Percentiles rank a stretch among this genome's conserved stretches.
Conservation (phyloP, 2,113 vertebrate species). For the Prolemur simus region DNA sequence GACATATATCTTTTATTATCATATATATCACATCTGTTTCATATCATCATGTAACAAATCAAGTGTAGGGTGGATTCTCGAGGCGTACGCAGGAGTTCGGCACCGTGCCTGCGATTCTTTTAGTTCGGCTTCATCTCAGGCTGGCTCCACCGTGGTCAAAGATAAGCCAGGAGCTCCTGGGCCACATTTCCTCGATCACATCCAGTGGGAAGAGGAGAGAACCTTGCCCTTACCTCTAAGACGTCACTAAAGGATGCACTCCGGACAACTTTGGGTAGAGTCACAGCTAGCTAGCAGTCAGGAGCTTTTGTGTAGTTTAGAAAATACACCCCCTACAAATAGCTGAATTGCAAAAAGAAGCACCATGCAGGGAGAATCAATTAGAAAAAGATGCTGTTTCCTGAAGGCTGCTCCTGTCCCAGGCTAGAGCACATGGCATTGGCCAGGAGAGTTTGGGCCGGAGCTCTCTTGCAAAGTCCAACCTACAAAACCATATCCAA, state of each 20-base stretch:
- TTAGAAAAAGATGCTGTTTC: neutral
- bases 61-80: neutral
- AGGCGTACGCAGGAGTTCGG: neutral
- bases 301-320: neutral
- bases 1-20: neutral
- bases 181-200: neutral
- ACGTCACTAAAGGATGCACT: neutral
- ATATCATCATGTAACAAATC: neutral
- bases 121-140: neutral
- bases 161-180: neutral
- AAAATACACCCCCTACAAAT: neutral
- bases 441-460: neutral
- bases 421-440: neutral
- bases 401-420: neutral
- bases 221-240: neutral
- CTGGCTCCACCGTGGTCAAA: neutral
- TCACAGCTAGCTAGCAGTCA: neutral
- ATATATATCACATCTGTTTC: neutral
- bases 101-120: neutral
- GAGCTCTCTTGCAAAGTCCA: neutral
- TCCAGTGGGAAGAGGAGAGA: neutral
- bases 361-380: neutral
- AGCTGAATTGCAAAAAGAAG: neutral
- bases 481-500: neutral
- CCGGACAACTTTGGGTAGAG: neutral